Evolutionary conservation across 2,113 vertebrate genomes (phyloP).

Genomic region (Malaclemys terrapin): DNA sequence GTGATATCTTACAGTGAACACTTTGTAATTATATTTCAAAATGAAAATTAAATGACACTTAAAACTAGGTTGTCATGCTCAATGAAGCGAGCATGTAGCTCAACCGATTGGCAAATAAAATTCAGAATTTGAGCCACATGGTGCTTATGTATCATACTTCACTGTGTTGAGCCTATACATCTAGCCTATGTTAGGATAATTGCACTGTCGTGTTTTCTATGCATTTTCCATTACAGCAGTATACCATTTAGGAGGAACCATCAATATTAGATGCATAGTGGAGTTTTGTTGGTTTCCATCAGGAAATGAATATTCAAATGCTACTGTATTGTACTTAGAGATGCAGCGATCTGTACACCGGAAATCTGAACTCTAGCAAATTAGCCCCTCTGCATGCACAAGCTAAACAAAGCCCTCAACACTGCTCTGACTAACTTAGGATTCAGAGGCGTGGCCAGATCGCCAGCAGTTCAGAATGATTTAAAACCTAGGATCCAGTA

Average conservation of each 20-base stretch:
- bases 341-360: constrained; percentile 48
- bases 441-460: background rate
- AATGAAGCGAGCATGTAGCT: constrained; percentile 91
- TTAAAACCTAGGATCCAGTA: background rate
- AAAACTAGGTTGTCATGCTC: constrained; percentile 99
- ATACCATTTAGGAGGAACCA: constrained; percentile 63
- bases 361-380: constrained; percentile 34
- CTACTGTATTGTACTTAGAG: constrained; percentile 1
- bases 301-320: constrained; percentile 69
- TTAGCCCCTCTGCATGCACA: background rate
- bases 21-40: constrained; percentile 99
- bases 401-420: constrained; percentile 14
- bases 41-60: constrained; percentile 99
- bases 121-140: constrained; percentile 85
- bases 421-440: background rate
- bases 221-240: constrained; percentile 65
- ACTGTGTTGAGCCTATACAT: constrained; percentile 80
- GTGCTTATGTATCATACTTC: constrained; percentile 82
- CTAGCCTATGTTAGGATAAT: constrained; percentile 77
- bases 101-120: constrained; percentile 87
- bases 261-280: constrained; percentile 69
- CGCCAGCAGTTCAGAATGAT: background rate
- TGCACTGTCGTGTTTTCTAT: constrained; percentile 69
- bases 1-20: constrained; percentile 99
- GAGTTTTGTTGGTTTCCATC: constrained; percentile 72